Percentiles rank a stretch among this genome's conserved stretches.
Conservation (phyloP, 2,113 vertebrate species). For the Pitta sordida region DNA sequence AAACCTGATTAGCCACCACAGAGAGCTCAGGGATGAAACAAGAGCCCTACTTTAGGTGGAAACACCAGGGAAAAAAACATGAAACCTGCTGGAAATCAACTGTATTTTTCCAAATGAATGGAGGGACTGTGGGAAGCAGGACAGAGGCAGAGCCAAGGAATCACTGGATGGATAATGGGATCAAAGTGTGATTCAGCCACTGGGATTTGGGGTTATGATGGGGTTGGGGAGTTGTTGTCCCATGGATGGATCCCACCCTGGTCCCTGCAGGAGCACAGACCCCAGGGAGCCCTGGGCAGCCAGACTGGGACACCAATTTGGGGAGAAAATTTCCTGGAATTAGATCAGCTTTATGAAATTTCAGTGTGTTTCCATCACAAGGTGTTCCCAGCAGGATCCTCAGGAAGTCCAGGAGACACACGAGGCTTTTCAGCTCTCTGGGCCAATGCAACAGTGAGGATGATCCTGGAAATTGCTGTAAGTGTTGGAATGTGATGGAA, state of each 20-base stretch:
- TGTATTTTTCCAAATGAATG: neutral
- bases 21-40: conserved; percentile 9
- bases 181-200: neutral
- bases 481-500: neutral
- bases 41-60: conserved; percentile 12
- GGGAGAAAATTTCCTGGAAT: neutral
- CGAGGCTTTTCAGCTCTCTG: neutral
- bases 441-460: fast-evolving
- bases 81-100: neutral
- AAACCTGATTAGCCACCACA: conserved; percentile 40
- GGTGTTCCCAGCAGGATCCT: neutral
- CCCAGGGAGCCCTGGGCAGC: neutral
- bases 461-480: neutral
- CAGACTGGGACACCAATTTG: neutral
- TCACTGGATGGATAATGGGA: neutral
- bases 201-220: too few relatives aligned
- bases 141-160: neutral
- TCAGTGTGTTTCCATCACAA: neutral
- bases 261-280: neutral
- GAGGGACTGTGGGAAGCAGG: neutral
- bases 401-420: neutral
- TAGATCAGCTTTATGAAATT: neutral
- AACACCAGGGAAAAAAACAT: neutral
- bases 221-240: fast-evolving
- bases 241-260: neutral